These are phyloP conservation scores for Lepidochitona cinerea DNA, from an alignment of 2,888 invertebrate genomes.

Conservation along the genomic window DNA sequence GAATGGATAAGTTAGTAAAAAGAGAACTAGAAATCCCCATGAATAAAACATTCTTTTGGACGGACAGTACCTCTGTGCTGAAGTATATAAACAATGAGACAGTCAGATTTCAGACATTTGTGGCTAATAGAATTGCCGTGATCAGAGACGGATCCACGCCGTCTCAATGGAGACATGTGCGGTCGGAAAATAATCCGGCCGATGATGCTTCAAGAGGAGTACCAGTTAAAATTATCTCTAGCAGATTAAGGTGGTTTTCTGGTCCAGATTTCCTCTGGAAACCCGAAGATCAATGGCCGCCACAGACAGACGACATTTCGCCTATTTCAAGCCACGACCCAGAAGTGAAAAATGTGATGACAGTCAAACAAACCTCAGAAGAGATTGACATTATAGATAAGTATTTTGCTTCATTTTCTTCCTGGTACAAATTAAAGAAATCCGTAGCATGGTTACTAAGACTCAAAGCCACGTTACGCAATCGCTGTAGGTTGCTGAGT, in stretches of 20 bases:
- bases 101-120: background rate
- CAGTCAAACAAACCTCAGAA: background rate
- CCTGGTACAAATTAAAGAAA: background rate
- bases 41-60: background rate
- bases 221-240: no score
- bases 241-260: background rate
- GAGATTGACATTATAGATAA: background rate
- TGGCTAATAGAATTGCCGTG: background rate
- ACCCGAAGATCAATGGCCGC: background rate
- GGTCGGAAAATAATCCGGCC: background rate
- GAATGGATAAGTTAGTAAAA: background rate
- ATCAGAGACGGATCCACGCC: background rate
- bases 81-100: background rate
- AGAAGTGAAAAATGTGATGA: background rate
- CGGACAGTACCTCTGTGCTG: background rate
- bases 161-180: background rate
- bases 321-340: background rate
- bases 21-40: background rate
- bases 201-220: background rate
- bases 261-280: slow-evolving; percentile 7
- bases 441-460: background rate
- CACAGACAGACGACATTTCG: background rate
- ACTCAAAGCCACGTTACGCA: background rate
- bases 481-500: background rate
- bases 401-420: background rate